Conservation (phyloP, 2,888 invertebrate species). For the Tachina lurida region DNA sequence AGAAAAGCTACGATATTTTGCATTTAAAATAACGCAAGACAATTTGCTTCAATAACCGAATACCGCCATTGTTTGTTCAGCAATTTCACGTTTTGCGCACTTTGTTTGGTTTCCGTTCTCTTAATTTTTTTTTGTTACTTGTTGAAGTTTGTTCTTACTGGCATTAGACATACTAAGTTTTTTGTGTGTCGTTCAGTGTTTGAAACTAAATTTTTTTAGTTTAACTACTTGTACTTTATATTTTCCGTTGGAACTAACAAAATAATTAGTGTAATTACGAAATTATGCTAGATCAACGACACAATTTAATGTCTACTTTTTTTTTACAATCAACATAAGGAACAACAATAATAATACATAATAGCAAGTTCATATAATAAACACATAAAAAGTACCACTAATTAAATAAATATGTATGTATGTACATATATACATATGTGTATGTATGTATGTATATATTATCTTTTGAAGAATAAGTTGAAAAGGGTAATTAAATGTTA, state of each 20-base stretch:
- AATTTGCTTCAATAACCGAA: too few species aligned
- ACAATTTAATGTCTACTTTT: slow-evolving; percentile 44
- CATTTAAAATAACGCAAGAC: too few species aligned
- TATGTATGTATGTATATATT: background rate
- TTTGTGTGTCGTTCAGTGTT: slow-evolving; percentile 60
- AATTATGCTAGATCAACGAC: slow-evolving; percentile 65
- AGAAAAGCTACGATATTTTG: too few species aligned
- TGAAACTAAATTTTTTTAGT: slow-evolving; percentile 32
- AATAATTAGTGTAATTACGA: slow-evolving; percentile 67
- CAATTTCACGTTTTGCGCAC: slow-evolving; percentile 47
- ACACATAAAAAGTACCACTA: background rate
- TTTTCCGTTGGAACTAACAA: slow-evolving; percentile 29
- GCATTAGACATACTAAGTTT: slow-evolving; percentile 12
- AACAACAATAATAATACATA: background rate
- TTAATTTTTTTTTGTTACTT: slow-evolving; percentile 41
- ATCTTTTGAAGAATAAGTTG: too few species aligned
- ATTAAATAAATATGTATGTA: too few species aligned
- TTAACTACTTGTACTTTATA: slow-evolving; percentile 15
- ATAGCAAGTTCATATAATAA: background rate
- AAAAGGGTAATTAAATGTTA: too few species aligned
- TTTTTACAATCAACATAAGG: background rate
- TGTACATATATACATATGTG: background rate
- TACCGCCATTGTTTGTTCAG: slow-evolving; percentile 35
- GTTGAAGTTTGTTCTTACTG: slow-evolving; percentile 21
- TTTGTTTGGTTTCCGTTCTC: slow-evolving; percentile 65